Conservation (phyloP, 2,888 invertebrate genomes). For the Metalampra italica region DNA sequence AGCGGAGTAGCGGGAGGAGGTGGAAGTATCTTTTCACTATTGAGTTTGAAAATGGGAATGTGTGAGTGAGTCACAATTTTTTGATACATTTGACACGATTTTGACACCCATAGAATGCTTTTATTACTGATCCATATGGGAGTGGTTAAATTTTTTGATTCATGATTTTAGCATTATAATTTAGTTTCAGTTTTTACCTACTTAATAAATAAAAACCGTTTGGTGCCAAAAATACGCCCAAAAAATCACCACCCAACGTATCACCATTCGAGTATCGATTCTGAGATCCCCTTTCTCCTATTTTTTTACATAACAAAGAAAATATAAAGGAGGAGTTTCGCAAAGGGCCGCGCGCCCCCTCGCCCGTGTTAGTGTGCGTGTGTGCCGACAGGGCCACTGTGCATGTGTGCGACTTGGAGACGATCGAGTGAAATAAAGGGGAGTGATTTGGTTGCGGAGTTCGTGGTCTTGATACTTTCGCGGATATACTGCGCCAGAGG, state of each 20-base stretch:
- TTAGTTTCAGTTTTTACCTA: too few relatives aligned
- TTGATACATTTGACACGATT: too few relatives aligned
- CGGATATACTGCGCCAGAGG: too few relatives aligned
- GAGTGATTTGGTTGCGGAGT: slow-evolving; percentile 49
- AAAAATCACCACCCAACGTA: slow-evolving; percentile 37
- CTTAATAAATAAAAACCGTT: neutral
- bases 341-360: slow-evolving; percentile 66
- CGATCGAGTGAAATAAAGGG: slow-evolving; percentile 71
- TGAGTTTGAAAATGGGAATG: too few relatives aligned
- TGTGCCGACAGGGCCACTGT: slow-evolving; percentile 23
- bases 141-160: too few relatives aligned
- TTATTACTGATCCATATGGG: too few relatives aligned
- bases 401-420: slow-evolving; percentile 63
- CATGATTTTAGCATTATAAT: too few relatives aligned
- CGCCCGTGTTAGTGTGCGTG: slow-evolving; percentile 34
- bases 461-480: slow-evolving; percentile 37
- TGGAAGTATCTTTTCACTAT: too few relatives aligned
- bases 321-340: slow-evolving; percentile 73
- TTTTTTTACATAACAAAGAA: slow-evolving; percentile 78
- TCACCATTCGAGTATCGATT: slow-evolving; percentile 70
- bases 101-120: too few relatives aligned
- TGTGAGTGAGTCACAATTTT: too few relatives aligned
- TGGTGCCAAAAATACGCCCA: slow-evolving; percentile 10
- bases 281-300: slow-evolving; percentile 73
- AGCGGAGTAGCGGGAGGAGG: too few relatives aligned